phyloP scores from a whole-genome alignment of 2,113 vertebrate genomes.

The Psammodynastes pulverulentus region DNA sequence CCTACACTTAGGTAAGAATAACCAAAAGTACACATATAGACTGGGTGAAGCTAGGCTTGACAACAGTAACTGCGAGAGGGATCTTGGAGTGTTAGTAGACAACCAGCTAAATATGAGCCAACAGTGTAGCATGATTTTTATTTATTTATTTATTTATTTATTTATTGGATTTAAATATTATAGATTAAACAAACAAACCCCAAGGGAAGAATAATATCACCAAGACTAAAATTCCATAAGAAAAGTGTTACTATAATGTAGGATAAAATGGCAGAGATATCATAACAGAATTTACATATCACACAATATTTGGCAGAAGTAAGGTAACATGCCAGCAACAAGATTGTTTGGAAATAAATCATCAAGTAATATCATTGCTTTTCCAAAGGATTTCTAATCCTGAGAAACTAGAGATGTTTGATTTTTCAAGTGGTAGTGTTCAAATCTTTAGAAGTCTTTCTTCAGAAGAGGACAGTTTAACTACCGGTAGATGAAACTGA shows the following conservation, averaged over 20 bases:
- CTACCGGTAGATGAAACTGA: conserved; percentile 51
- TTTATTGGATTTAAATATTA: not conserved
- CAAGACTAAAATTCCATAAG: not conserved
- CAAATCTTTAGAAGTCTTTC: conserved; percentile 47
- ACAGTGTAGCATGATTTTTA: no score
- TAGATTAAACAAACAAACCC: not conserved
- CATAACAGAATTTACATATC: conserved; percentile 36
- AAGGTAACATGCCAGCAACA: conserved; percentile 39
- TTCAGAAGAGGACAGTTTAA: conserved; percentile 54
- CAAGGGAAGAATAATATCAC: not conserved
- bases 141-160: not conserved
- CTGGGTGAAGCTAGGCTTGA: no score
- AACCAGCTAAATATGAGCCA: no score
- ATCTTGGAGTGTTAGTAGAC: no score
- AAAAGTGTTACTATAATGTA: conserved; percentile 17
- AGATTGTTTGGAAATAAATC: conserved; percentile 57
- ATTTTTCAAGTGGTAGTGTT: conserved; percentile 52
- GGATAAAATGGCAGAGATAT: conserved; percentile 15
- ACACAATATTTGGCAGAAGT: conserved; percentile 34
- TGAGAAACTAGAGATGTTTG: conserved; percentile 42
- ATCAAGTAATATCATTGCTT: conserved; percentile 53
- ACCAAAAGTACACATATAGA: no score
- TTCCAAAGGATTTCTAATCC: conserved; percentile 44
- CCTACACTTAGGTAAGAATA: no score
- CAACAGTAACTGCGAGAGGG: no score